A percentile compares a stretch with the other conserved stretches of the same genome.
Evolutionary conservation across 2,113 vertebrate species (phyloP).

Genomic region (Meleagris gallopavo): DNA sequence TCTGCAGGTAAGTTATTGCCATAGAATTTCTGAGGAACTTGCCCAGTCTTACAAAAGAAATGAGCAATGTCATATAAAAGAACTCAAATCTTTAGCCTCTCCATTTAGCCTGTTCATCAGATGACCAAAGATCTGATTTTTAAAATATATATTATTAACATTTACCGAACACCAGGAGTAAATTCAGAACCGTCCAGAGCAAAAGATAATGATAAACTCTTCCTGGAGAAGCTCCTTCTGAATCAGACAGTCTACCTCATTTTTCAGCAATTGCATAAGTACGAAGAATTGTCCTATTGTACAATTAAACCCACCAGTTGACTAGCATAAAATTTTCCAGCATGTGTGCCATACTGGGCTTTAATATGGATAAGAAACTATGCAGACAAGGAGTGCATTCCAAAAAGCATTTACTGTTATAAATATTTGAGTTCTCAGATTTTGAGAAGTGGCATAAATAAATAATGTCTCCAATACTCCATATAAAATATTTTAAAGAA

Average conservation of each 20-base stretch:
- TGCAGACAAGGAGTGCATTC: conserved; percentile 38
- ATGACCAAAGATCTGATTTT: not conserved
- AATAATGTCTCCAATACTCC: conserved; percentile 17
- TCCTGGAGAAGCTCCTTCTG: not conserved
- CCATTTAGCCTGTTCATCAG: not conserved
- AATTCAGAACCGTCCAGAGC: not conserved
- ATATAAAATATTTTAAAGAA: conserved; percentile 43
- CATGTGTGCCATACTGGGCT: conserved; percentile 8
- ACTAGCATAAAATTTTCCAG: conserved; percentile 64
- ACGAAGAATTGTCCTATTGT: conserved; percentile 9
- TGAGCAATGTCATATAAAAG: not conserved
- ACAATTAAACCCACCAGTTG: conserved; percentile 2
- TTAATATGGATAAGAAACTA: conserved; percentile 61
- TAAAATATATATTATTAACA: not conserved
- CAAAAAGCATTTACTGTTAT: conserved; percentile 59
- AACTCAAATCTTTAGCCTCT: not conserved
- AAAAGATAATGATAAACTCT: not conserved
- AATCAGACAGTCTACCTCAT: not conserved
- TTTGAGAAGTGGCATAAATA: conserved; percentile 54
- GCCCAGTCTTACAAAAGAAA: not conserved
- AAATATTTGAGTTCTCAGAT: conserved; percentile 45
- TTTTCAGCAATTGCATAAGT: conserved; percentile 24
- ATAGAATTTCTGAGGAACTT: not conserved
- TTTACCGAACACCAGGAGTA: not conserved
- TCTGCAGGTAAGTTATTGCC: not conserved